A percentile compares a stretch with the other conserved stretches of the same genome.
Evolutionary conservation across 2,797 vertebrate species (phyloP).

Genomic region (Menidia menidia): DNA sequence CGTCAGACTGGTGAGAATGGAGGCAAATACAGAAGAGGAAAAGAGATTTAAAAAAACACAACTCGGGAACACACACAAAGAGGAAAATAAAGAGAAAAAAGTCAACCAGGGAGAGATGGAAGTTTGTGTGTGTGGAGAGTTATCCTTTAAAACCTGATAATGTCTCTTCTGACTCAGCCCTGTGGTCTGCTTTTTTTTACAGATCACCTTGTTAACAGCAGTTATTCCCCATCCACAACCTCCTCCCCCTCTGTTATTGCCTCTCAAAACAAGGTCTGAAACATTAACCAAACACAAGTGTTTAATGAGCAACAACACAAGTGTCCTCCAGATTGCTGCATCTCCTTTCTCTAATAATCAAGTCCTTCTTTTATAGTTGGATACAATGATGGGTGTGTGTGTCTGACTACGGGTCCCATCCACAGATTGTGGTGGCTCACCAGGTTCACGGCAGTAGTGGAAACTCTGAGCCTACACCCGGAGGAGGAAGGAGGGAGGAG

Average conservation of each 20-base stretch:
- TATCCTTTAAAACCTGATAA: conserved; percentile 52
- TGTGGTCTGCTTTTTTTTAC: conserved; percentile 60
- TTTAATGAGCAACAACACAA: conserved; percentile 47
- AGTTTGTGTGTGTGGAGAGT: conserved; percentile 18
- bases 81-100: background rate
- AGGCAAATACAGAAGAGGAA: conserved; percentile 16
- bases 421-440: conserved; percentile 53
- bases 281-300: conserved; percentile 33
- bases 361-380: conserved; percentile 20
- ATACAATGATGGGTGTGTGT: conserved; percentile 21
- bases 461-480: conserved; percentile 68
- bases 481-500: conserved; percentile 35
- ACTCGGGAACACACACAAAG: background rate
- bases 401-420: conserved; percentile 19
- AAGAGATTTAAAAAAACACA: background rate
- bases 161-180: conserved; percentile 47
- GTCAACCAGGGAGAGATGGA: conserved; percentile 10
- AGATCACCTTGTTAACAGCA: conserved; percentile 69
- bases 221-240: conserved; percentile 50
- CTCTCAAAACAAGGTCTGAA: conserved; percentile 24
- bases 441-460: conserved; percentile 58
- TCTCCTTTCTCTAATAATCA: conserved; percentile 25
- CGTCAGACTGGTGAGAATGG: conserved; percentile 37
- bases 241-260: conserved; percentile 22
- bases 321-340: conserved; percentile 20